Percentiles rank a stretch among this genome's conserved stretches.
phyloP scores from a whole-genome alignment of 2,113 vertebrate species.

The Protomyctophum bolini region DNA sequence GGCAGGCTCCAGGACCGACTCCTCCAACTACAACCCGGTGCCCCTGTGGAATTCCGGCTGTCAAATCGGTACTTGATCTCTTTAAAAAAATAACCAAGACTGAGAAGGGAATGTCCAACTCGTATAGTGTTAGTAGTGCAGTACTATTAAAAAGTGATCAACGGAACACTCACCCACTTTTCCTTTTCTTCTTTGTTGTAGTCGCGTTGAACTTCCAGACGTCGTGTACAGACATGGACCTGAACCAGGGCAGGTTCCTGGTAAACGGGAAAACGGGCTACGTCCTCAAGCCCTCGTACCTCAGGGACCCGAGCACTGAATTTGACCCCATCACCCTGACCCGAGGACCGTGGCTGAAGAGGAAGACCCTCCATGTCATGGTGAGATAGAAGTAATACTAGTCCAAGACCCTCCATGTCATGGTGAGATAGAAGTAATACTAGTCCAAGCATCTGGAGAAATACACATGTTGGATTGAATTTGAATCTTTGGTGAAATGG shows the following conservation, averaged over 20 bases:
- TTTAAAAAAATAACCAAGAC: no score
- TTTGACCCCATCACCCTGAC: slow-evolving; percentile 88
- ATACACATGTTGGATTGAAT: no score
- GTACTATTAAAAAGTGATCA: no score
- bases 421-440: slow-evolving; percentile 74
- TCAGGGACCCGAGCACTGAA: slow-evolving; percentile 80
- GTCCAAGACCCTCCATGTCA: slow-evolving; percentile 84
- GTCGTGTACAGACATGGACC: slow-evolving; percentile 85
- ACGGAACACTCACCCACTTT: not conserved
- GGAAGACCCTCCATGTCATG: slow-evolving; percentile 86
- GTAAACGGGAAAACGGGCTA: slow-evolving; percentile 92
- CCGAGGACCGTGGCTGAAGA: slow-evolving; percentile 86
- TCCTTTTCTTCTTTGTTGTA: slow-evolving; percentile 51
- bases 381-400: slow-evolving; percentile 69
- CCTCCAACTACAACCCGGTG: slow-evolving; percentile 91
- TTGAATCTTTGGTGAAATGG: no score
- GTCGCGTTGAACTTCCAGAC: slow-evolving; percentile 98
- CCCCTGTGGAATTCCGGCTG: slow-evolving; percentile 93
- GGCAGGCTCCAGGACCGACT: slow-evolving; percentile 86
- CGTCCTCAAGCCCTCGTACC: slow-evolving; percentile 90
- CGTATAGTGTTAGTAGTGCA: not conserved
- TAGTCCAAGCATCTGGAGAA: no score
- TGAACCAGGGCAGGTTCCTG: slow-evolving; percentile 91
- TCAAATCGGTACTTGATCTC: slow-evolving; percentile 84
- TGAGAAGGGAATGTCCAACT: not conserved